Base-by-base conservation (phyloP, 2,888 invertebrate species). In the Rhingia campestris region DNA sequence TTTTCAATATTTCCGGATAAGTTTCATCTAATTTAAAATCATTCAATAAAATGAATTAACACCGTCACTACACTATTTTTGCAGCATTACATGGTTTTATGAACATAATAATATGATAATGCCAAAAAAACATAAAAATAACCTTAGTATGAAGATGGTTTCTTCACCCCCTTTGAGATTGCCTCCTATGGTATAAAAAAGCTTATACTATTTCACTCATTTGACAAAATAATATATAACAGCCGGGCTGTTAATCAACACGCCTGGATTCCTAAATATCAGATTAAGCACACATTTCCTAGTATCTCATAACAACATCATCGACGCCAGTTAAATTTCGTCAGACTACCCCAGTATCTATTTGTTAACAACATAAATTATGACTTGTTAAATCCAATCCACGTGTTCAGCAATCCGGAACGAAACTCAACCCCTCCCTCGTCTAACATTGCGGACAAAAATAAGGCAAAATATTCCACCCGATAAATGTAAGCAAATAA, bases 401-500 rank as follows among this genome's bases (percentile, higher is more conserved):
- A 58, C 63, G 14, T 64, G 64, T 41, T 30, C 54, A 61, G 61
- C 59, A 51, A 56, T 72, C 53, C 67, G 43, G 45, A 66, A 75
- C 45, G 32, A 66, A 58, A 67, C 53, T 53, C 64, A 64, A 37
- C 5, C 10, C 10, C 72, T 63, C 39, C 54, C 53, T 49, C 51
- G 10, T 37, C 32, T 54, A 35, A 37, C 41, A 30, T 9, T 56
- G 3, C 30, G 12, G 43, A 58, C 43, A 3, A 30, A 41, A 72
- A 45, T 49, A 22, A 51, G 30, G 37, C 47, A 41, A 64, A 53
- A 73, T 63, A 73, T 73, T 63, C 61, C 43, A 22, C 22, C 33
- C 77, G 33, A 77, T 76, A 76, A 82, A 82, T 73, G 61, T 73
- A 77, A 73, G 63, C 77, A 51, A 73, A 77, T 73, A 73, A 82